Conservation (phyloP, 1,140 invertebrate species). For the Uloborus diversus region DNA sequence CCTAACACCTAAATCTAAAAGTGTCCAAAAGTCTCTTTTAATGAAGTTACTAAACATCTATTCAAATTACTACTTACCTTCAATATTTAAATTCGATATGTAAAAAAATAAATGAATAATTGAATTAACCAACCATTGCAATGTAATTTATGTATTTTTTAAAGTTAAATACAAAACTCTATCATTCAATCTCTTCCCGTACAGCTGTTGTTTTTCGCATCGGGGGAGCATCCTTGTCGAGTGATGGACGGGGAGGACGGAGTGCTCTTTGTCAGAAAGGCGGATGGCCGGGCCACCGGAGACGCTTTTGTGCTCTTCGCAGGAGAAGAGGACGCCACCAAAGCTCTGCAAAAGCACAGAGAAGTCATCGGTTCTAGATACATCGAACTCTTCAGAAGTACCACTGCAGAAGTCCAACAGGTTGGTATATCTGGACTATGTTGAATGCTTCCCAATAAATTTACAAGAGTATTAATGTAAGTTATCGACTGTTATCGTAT, state of each 20-base stretch:
- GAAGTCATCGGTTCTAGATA: conserved; percentile 96
- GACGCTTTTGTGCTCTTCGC: conserved; percentile 98
- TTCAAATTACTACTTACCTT: too few relatives aligned
- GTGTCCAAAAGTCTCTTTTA: too few relatives aligned
- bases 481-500: too few relatives aligned
- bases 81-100: too few relatives aligned
- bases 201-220: conserved; percentile 93
- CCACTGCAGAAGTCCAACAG: conserved; percentile 98
- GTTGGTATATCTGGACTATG: conserved; percentile 67
- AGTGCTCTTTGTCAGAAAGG: conserved; percentile 94
- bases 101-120: too few relatives aligned
- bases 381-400: conserved; percentile 95
- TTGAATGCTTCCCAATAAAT: too few relatives aligned
- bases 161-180: too few relatives aligned
- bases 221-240: conserved; percentile 84
- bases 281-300: conserved; percentile 94
- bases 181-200: conserved; percentile 57
- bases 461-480: too few relatives aligned
- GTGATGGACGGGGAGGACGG: conserved; percentile 93
- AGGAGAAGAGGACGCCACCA: conserved; percentile 86
- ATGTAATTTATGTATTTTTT: too few relatives aligned
- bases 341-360: conserved; percentile 93
- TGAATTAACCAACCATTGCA: too few relatives aligned
- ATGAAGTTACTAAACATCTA: too few relatives aligned
- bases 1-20: too few relatives aligned